Percentiles rank a stretch among this genome's conserved stretches.
phyloP scores from a whole-genome alignment of 1,140 invertebrate genomes.

The Lordiphosa stackelbergi region DNA sequence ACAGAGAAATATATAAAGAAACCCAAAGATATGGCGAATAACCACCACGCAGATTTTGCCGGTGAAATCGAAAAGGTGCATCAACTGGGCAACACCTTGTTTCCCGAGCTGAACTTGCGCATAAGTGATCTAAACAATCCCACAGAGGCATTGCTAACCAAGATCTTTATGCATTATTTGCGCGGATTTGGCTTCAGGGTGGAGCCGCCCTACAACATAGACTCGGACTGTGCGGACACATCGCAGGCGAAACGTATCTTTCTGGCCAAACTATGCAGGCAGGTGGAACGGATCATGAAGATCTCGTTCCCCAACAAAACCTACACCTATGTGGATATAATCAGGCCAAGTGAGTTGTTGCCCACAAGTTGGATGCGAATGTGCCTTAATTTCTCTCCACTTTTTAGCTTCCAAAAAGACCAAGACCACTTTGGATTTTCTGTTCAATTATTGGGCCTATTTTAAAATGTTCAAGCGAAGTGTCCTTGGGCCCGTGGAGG shows the following conservation, averaged over 20 bases:
- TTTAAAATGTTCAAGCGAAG: constrained; percentile 55
- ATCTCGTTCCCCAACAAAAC: constrained; percentile 49
- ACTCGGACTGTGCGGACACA: constrained; percentile 21
- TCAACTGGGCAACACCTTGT: constrained; percentile 30
- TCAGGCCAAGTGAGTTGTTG: constrained; percentile 45
- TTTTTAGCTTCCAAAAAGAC: constrained; percentile 53
- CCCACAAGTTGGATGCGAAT: neutral
- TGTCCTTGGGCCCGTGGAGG: constrained; percentile 35
- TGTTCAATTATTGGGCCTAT: constrained; percentile 59
- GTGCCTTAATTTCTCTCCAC: neutral
- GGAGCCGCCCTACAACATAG: constrained; percentile 50
- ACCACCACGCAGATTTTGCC: neutral
- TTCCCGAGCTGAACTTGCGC: constrained; percentile 50
- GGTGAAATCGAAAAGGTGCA: constrained; percentile 32
- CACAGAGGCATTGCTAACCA: constrained; percentile 45
- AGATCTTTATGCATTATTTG: constrained; percentile 42
- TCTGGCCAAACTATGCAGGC: constrained; percentile 48
- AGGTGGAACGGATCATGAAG: constrained; percentile 57
- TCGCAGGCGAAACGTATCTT: constrained; percentile 55
- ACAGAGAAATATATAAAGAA: neutral
- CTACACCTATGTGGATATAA: constrained; percentile 53
- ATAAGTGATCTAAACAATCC: constrained; percentile 41
- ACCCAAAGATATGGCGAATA: constrained; percentile 5
- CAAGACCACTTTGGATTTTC: constrained; percentile 29
- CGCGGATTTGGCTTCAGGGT: constrained; percentile 49